A percentile compares a stretch with the other conserved stretches of the same genome.
These are phyloP conservation scores for Micromys minutus DNA, from an alignment of 2,113 vertebrate genomes.

Conservation along the genomic window DNA sequence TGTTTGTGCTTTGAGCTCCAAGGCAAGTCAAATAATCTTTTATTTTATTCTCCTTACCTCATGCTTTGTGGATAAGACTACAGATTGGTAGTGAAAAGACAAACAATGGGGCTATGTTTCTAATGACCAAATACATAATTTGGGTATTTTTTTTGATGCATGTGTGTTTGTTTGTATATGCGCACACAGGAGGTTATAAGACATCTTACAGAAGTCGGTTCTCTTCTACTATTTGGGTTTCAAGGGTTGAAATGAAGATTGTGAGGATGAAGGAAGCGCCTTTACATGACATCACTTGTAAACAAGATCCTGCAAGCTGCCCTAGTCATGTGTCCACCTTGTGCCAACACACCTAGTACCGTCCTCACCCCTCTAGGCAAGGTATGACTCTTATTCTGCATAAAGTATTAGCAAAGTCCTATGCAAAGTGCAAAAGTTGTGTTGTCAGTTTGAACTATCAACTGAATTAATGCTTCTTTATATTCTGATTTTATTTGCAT, in stretches of 20 bases:
- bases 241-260: neutral
- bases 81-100: neutral
- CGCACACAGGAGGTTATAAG: neutral
- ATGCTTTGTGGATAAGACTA: neutral
- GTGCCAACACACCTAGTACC: neutral
- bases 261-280: neutral
- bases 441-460: constrained; percentile 65
- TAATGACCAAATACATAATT: neutral
- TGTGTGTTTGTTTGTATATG: neutral
- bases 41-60: constrained; percentile 11
- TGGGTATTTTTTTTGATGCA: neutral
- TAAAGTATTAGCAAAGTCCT: constrained; percentile 30
- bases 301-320: neutral
- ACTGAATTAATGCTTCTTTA: constrained; percentile 73
- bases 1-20: constrained; percentile 49
- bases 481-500: constrained; percentile 77
- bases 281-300: neutral
- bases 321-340: neutral
- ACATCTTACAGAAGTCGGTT: neutral
- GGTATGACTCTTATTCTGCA: neutral
- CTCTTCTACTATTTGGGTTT: neutral
- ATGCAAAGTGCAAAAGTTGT: constrained; percentile 51
- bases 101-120: neutral
- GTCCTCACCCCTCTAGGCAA: neutral
- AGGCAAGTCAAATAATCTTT: constrained; percentile 39